These are phyloP conservation scores for Rhopalosiphum nymphaeae DNA, from an alignment of 2,888 invertebrate genomes.

Conservation along the genomic window DNA sequence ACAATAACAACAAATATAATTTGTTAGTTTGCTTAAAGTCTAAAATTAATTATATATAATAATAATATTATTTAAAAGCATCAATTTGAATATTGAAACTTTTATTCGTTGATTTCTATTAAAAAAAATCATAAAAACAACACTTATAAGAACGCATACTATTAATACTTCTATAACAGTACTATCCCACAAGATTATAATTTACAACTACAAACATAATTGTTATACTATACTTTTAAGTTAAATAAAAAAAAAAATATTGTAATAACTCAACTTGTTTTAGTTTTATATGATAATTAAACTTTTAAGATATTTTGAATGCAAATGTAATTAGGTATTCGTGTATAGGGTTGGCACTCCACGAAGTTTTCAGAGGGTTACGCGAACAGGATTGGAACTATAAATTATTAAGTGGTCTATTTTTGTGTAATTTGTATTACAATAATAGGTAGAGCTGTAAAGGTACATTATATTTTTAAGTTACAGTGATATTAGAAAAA, in stretches of 20 bases:
- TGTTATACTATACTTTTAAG: not conserved
- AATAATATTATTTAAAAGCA: not conserved
- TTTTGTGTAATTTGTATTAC: not conserved
- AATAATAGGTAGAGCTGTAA: not conserved
- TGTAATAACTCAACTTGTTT: not conserved
- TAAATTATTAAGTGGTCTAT: not conserved
- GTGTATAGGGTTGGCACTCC: not conserved
- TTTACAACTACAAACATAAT: not conserved
- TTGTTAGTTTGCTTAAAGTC: not conserved
- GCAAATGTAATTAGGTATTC: not conserved
- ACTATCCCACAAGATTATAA: not conserved
- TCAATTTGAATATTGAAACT: not conserved
- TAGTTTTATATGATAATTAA: not conserved
- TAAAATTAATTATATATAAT: not conserved
- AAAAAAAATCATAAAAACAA: not conserved
- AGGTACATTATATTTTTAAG: not conserved
- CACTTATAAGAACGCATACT: not conserved
- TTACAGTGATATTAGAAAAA: not conserved
- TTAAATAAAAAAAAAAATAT: not conserved
- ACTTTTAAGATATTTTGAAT: not conserved
- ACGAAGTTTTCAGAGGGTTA: not conserved
- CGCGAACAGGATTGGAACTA: not conserved
- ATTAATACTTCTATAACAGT: not conserved
- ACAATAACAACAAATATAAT: not conserved
- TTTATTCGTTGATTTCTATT: not conserved